Percentiles rank a stretch among this genome's conserved stretches.
phyloP scores from a whole-genome alignment of 2,113 vertebrate genomes.

The Salvelinus namaycush region DNA sequence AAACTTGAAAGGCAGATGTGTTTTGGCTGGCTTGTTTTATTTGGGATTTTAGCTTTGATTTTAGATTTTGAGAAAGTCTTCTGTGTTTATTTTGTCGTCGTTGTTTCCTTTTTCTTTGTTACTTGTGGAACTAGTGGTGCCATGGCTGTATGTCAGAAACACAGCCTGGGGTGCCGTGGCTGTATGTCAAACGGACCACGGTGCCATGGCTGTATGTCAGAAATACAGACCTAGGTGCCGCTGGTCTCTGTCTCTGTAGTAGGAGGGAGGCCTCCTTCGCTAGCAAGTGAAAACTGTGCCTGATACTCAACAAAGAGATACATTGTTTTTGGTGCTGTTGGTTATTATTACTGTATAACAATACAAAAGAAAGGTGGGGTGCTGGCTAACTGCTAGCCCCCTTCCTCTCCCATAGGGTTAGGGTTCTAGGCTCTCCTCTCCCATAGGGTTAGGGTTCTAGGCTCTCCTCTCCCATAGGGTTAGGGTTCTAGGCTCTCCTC shows the following conservation, averaged over 20 bases:
- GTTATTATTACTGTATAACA: conserved; percentile 87
- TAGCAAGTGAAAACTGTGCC: conserved; percentile 90
- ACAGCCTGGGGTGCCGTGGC: not conserved
- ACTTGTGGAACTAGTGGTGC: conserved; percentile 8
- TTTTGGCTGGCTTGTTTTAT: conserved; percentile 76
- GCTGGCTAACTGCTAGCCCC: conserved; percentile 61
- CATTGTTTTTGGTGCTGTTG: conserved; percentile 98
- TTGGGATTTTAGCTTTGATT: conserved; percentile 70
- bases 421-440: too few species aligned
- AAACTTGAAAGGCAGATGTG: conserved; percentile 89
- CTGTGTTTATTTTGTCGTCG: conserved; percentile 67
- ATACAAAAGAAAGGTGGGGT: conserved; percentile 68
- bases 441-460: too few species aligned
- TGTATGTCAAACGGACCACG: not conserved
- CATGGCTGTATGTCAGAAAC: too few species aligned
- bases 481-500: conserved; percentile 80
- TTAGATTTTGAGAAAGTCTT: conserved; percentile 63
- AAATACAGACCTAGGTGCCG: conserved; percentile 25
- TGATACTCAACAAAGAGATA: conserved; percentile 92
- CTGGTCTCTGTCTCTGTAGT: conserved; percentile 56
- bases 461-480: conserved; percentile 71
- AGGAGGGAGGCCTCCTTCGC: conserved; percentile 74
- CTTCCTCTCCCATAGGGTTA: conserved; percentile 15
- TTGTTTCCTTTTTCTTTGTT: not conserved
- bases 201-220: too few species aligned